Evolutionary conservation across 2,888 invertebrate genomes (phyloP).

Genomic region (Resseliella maxima): DNA sequence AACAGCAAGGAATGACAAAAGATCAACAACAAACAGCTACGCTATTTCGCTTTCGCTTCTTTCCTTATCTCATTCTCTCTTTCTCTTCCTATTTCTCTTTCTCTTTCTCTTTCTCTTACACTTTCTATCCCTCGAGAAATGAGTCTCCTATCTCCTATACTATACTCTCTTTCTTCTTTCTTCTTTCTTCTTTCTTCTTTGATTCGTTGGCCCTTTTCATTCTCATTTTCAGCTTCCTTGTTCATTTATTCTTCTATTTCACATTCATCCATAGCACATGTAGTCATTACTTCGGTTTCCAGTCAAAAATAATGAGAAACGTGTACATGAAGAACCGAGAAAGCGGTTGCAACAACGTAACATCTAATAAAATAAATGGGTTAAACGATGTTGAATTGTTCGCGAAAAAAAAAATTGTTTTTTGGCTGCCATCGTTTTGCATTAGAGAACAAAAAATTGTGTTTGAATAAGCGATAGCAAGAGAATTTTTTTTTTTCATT

Average conservation of each 20-base stretch:
- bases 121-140: neutral
- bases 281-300: too few relatives aligned
- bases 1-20: neutral
- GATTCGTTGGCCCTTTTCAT: too few relatives aligned
- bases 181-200: neutral
- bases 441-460: neutral
- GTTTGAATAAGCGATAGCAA: neutral
- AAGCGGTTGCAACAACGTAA: neutral
- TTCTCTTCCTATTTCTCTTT: neutral
- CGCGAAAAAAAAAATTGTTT: too few relatives aligned
- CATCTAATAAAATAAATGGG: neutral
- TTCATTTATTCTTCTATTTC: too few relatives aligned
- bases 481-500: neutral
- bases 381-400: slow-evolving; percentile 2
- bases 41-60: neutral
- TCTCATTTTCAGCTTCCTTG: too few relatives aligned
- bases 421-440: neutral
- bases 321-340: too few relatives aligned
- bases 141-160: neutral
- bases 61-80: neutral
- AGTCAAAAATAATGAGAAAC: too few relatives aligned
- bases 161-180: neutral
- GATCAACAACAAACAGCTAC: slow-evolving; percentile 4
- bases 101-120: neutral
- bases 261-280: too few relatives aligned